phyloP scores from a whole-genome alignment of 2,113 vertebrate species.

The Onychorhynchus coronatus region DNA sequence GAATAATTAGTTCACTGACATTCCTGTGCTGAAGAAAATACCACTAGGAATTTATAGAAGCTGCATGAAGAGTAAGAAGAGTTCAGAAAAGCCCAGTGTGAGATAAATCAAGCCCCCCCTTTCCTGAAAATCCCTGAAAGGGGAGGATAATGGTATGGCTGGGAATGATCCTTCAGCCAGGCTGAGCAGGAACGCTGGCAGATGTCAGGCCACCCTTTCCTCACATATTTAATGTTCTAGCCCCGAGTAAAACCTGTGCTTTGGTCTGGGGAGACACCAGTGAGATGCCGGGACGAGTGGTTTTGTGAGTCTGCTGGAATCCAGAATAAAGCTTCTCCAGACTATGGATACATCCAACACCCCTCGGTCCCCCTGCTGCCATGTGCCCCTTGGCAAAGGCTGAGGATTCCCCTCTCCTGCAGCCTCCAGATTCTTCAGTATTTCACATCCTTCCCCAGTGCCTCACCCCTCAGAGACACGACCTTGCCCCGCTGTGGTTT shows the following conservation, averaged over 20 bases:
- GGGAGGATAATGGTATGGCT: neutral
- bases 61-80: neutral
- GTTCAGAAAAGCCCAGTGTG: neutral
- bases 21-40: constrained; percentile 35
- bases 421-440: neutral
- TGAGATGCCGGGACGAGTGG: neutral
- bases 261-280: neutral
- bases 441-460: neutral
- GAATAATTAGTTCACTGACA: constrained; percentile 54
- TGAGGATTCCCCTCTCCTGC: neutral
- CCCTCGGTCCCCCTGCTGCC: accelerated
- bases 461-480: neutral
- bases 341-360: accelerated
- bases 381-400: no score
- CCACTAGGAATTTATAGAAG: constrained; percentile 39
- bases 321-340: neutral
- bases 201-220: neutral
- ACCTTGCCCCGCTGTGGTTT: neutral
- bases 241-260: neutral
- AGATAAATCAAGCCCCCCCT: neutral
- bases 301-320: neutral
- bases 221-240: neutral
- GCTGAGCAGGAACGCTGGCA: neutral
- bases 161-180: neutral
- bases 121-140: neutral